Conservation (phyloP, 2,888 invertebrate species). For the Argyra leucocephala region DNA sequence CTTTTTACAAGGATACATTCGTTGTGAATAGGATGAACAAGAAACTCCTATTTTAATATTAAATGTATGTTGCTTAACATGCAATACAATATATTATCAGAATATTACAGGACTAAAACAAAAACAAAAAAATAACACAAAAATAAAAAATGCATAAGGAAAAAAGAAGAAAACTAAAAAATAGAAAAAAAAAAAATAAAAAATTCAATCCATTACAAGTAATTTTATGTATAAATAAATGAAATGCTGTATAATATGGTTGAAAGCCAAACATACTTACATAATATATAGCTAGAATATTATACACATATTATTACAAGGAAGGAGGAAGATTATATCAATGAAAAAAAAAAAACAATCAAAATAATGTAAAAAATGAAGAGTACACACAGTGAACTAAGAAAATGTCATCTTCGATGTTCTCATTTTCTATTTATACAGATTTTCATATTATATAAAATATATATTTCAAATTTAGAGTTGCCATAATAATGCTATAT, state of each 20-base stretch:
- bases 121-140: background rate
- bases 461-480: too few species aligned
- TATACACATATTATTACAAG: background rate
- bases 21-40: too few species aligned
- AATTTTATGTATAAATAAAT: too few species aligned
- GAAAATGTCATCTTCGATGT: background rate
- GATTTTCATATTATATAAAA: too few species aligned
- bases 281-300: background rate
- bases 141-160: background rate
- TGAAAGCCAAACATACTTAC: background rate
- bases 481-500: too few species aligned
- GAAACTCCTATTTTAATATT: background rate
- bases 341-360: background rate
- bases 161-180: background rate
- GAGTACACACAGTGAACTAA: background rate
- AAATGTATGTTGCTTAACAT: background rate
- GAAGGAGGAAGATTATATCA: background rate
- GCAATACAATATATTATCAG: background rate
- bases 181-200: background rate
- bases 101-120: background rate
- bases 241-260: too few species aligned
- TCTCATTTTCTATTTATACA: background rate
- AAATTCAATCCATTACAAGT: conserved; percentile 4
- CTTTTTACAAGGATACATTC: too few species aligned
- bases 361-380: background rate